phyloP scores from a whole-genome alignment of 2,888 invertebrate genomes.

The Omphaloscelis lunosa region DNA sequence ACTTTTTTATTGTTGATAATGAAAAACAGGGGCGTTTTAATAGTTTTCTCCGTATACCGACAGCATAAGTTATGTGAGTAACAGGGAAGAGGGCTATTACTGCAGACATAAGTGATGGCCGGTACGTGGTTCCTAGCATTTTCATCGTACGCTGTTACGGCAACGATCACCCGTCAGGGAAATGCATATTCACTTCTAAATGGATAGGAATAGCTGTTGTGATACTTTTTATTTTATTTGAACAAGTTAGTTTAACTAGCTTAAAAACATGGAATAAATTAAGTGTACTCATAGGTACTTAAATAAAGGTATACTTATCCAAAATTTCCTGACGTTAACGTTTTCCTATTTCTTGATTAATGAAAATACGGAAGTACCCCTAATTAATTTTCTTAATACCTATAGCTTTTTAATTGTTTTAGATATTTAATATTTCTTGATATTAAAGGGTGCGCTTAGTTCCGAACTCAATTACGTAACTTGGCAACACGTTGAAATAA shows the following conservation, averaged over 20 bases:
- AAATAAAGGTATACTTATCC: background rate
- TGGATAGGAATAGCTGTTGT: slow-evolving; percentile 2
- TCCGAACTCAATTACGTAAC: slow-evolving; percentile 66
- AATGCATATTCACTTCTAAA: slow-evolving; percentile 53
- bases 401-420: slow-evolving; percentile 38
- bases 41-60: slow-evolving; percentile 44
- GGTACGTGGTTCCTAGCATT: slow-evolving; percentile 59
- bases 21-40: slow-evolving; percentile 40
- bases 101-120: slow-evolving; percentile 54
- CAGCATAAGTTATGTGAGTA: slow-evolving; percentile 49
- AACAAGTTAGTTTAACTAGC: background rate
- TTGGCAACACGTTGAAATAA: slow-evolving; percentile 68
- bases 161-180: slow-evolving; percentile 42
- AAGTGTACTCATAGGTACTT: background rate
- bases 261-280: background rate
- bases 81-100: slow-evolving; percentile 57
- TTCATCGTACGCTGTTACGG: slow-evolving; percentile 41
- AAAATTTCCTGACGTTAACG: background rate
- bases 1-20: slow-evolving; percentile 16
- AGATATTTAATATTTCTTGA: slow-evolving; percentile 49
- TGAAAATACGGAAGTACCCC: background rate
- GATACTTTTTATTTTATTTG: slow-evolving; percentile 8
- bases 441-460: slow-evolving; percentile 64
- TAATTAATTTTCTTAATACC: slow-evolving; percentile 11
- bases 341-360: background rate